Base-by-base conservation (phyloP, 2,113 vertebrate genomes). In the Actinemys pallida region DNA sequence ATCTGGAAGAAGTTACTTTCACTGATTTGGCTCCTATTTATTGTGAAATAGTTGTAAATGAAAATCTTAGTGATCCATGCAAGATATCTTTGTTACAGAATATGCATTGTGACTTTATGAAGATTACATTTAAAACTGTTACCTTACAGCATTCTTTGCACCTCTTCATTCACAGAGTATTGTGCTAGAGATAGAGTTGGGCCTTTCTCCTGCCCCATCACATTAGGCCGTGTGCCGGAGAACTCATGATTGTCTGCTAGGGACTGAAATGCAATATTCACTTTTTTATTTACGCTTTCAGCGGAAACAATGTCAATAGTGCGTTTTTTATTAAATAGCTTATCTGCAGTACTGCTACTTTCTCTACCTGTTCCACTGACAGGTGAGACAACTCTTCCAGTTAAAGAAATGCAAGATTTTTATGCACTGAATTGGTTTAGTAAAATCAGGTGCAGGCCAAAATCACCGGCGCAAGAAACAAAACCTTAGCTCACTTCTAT, bases 11-110 rank as follows among this genome's bases (percentile, higher is more conserved):
- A 5, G 17, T 92, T 97, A 91, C 81, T 82, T 95, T 93, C 79
- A 94, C 87, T 94, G n/a, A 92, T 94, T 54, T 97, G 84, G 84
- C 94, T 94, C n/a, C 85, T 81, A 96, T 94, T 92, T 86, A 49
- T 97, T 98, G 91, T 95, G 94, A 93, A 89, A 93, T 84, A 95
- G 83, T 59, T 76, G 59, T 93, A 81, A 93, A 97, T 96, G 89
- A 93, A 93, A 52, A 84, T 75, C 90, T 95, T 93, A 93, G 25
- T 42, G 72, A 86, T 89, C 86, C 56, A 69, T 86, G 50, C 69
- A 87, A 83, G 81, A 72, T 78, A n/a, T 52, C 31, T 85, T 82
- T 93, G 8, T 16, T 80, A 25, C 3, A 83, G 12, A 94, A 86
- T 81, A 53, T 50, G 72, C 20, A n/a, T 83, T 94, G 22, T 45